Evolutionary conservation across 37 sponge, comb jelly and placozoan species (phyloP), one percentile per base, ranked within the genome.

Genomic region (Oscarella lobularis): DNA sequence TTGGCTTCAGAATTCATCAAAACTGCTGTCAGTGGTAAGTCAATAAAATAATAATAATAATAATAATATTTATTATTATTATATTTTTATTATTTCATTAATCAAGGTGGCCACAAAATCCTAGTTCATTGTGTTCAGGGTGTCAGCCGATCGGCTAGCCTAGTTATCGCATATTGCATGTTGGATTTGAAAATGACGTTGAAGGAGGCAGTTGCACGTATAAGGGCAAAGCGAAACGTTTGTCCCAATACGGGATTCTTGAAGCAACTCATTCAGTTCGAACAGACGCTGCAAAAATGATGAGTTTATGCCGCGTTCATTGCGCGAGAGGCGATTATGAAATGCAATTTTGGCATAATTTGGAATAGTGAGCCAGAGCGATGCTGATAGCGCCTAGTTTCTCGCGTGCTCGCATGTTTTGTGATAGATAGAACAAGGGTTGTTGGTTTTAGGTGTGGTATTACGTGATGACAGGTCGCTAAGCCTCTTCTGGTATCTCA

Each of bases 51-150:
- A 20, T 48, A 9, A 48, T 27, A 20, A 27, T 27, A 20, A 9
- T 48, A 48, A 27, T 48, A 48, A 9, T 48, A 48, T 48, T 48
- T 48, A 27, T 20, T 48, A 20, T n/a, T n/a, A n/a, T n/a, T n/a
- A n/a, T n/a, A n/a, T n/a, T n/a, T n/a, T n/a, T n/a, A n/a, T n/a
- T n/a, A n/a, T n/a, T 48, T 48, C 20, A 48, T 48, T 20, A 27
- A 66, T 2, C 69, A 2, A 20, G 14, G 41, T 5, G 60, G 74
- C 31, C 66, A 60, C 3, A 68, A 39, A 66, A 40, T 87, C 9
- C 55, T 87, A 67, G 84, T 87, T 6, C 83, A 87, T 77, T 87
- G 88, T 36, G 39, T 66, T 34, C 84, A 82, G 20, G 88, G 88
- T 38, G 81, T 69, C 36, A 87, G 88, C 74, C 39, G 88, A 4